Conservation (phyloP, 2,113 vertebrate genomes). For the Stigmatopora nigra region DNA sequence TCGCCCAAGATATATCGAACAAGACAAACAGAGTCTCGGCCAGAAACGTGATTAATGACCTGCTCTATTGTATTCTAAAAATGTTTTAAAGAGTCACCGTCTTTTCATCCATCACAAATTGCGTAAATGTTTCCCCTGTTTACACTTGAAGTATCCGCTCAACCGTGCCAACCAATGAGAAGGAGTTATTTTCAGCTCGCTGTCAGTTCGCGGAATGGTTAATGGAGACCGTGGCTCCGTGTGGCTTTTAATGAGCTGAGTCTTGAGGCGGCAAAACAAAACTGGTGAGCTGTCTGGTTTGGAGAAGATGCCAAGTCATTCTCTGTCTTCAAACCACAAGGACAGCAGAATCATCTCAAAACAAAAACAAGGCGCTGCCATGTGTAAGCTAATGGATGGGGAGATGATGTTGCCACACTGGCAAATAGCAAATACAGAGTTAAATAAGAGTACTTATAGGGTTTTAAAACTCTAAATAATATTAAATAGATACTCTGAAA, state of each 20-base stretch:
- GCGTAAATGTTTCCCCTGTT: constrained; percentile 29
- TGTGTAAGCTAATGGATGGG: neutral
- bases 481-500: too few relatives aligned
- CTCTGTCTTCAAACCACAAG: neutral
- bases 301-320: neutral
- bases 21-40: constrained; percentile 9
- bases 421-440: too few relatives aligned
- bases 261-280: neutral
- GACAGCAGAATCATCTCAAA: neutral
- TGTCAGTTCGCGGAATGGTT: constrained; percentile 18
- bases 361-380: neutral
- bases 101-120: constrained; percentile 33
- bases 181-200: constrained; percentile 23
- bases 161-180: constrained; percentile 1
- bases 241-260: constrained; percentile 24
- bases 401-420: neutral
- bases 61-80: constrained; percentile 52
- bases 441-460: too few relatives aligned
- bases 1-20: too few relatives aligned
- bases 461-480: too few relatives aligned
- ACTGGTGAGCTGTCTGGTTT: neutral
- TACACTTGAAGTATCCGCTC: constrained; percentile 9
- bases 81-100: constrained; percentile 21
- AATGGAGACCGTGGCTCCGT: constrained; percentile 15
- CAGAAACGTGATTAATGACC: constrained; percentile 38